Percentiles rank a stretch among this genome's conserved stretches.
These are phyloP conservation scores for Temnothorax ravouxi DNA, from an alignment of 2,888 invertebrate species.

Conservation along the genomic window DNA sequence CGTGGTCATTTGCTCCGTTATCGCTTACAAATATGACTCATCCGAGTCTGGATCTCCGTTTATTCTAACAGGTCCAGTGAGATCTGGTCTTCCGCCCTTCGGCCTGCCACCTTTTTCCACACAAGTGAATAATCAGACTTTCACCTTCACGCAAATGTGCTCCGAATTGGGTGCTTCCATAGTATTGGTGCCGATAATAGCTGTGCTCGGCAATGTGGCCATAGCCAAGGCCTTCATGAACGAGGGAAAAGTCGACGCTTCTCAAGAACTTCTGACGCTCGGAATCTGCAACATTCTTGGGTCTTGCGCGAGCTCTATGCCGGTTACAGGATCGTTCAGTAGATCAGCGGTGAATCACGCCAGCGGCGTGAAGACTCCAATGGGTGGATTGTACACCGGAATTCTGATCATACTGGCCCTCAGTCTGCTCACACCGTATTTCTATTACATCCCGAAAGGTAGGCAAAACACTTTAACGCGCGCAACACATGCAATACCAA, in stretches of 20 bases:
- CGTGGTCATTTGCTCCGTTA: slow-evolving; percentile 91
- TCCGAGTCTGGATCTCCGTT: slow-evolving; percentile 89
- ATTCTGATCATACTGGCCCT: slow-evolving; percentile 93
- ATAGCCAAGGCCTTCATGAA: slow-evolving; percentile 97
- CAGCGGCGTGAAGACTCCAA: slow-evolving; percentile 96
- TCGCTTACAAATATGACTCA: slow-evolving; percentile 89
- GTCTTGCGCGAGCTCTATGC: slow-evolving; percentile 96
- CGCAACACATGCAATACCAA: background rate
- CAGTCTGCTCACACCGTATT: slow-evolving; percentile 95
- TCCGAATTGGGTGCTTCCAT: slow-evolving; percentile 94
- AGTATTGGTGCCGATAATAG: slow-evolving; percentile 95
- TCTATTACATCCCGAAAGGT: slow-evolving; percentile 94
- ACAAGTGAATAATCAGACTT: slow-evolving; percentile 88
- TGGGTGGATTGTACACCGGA: slow-evolving; percentile 95
- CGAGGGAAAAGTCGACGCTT: slow-evolving; percentile 94
- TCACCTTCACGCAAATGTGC: slow-evolving; percentile 91
- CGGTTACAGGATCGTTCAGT: slow-evolving; percentile 96
- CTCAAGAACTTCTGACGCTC: slow-evolving; percentile 95
- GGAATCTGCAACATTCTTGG: slow-evolving; percentile 95
- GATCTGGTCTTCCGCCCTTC: slow-evolving; percentile 91
- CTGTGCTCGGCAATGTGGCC: slow-evolving; percentile 97
- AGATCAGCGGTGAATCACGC: slow-evolving; percentile 97
- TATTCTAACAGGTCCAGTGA: slow-evolving; percentile 91
- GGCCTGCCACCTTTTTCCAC: slow-evolving; percentile 92
- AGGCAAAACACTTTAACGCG: background rate